Percentiles rank a stretch among this genome's conserved stretches.
Evolutionary conservation across 2,797 vertebrate genomes (phyloP).

Genomic region (Octomys mimax): DNA sequence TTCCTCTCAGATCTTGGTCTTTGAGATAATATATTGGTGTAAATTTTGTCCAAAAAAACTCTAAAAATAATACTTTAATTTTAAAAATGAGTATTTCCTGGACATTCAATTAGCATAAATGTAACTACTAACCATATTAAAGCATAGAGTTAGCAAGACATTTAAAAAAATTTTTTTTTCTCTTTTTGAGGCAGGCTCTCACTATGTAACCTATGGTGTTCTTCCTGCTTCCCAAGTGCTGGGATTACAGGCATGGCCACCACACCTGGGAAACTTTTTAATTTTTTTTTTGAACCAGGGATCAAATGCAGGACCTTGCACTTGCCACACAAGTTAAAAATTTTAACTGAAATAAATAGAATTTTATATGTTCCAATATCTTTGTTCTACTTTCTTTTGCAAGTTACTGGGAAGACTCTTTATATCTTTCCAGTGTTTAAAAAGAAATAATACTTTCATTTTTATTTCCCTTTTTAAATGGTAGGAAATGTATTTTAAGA

Average conservation of each 20-base stretch:
- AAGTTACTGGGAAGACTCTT: neutral
- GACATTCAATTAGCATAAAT: constrained; percentile 15
- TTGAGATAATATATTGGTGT: neutral
- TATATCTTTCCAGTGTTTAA: constrained; percentile 63
- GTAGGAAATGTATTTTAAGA: constrained; percentile 35
- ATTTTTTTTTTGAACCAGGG: no score
- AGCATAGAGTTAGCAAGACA: constrained; percentile 25
- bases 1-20: constrained; percentile 1
- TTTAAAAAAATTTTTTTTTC: neutral
- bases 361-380: neutral
- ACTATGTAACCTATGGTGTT: no score
- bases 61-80: neutral
- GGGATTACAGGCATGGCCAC: no score
- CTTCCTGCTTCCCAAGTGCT: no score
- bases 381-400: neutral
- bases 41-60: constrained; percentile 40
- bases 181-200: no score
- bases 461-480: constrained; percentile 19
- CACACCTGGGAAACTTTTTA: no score
- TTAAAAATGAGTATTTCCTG: constrained; percentile 8
- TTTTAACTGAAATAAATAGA: constrained; percentile 48
- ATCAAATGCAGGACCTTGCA: no score
- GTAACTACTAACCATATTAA: constrained; percentile 25
- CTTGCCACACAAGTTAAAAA: neutral
- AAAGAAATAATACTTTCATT: constrained; percentile 48